phyloP scores from a whole-genome alignment of 2,113 vertebrate species.

The Vidua chalybeata region DNA sequence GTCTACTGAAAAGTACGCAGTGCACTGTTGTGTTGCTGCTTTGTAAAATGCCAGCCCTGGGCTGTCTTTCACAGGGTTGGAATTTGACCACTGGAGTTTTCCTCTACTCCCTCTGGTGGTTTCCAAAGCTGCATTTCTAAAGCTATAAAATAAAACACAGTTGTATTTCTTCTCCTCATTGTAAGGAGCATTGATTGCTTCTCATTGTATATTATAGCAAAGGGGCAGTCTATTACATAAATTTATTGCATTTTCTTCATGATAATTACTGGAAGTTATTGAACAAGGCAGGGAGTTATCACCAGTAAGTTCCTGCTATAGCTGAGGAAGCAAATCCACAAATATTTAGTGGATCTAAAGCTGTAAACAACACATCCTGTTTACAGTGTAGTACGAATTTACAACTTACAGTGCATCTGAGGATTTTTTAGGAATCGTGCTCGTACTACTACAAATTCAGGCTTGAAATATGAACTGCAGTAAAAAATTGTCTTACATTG shows the following conservation, averaged over 20 bases:
- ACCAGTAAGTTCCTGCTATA: slow-evolving; percentile 68
- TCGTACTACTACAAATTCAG: neutral
- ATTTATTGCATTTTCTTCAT: slow-evolving; percentile 80
- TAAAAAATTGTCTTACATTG: neutral
- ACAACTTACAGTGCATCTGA: slow-evolving; percentile 49
- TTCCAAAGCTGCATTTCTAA: slow-evolving; percentile 65
- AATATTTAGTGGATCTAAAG: slow-evolving; percentile 73
- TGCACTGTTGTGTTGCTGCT: slow-evolving; percentile 10
- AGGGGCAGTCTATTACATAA: slow-evolving; percentile 78
- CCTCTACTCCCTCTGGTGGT: slow-evolving; percentile 76
- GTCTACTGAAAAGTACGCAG: neutral
- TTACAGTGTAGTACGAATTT: slow-evolving; percentile 64
- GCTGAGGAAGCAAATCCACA: slow-evolving; percentile 79
- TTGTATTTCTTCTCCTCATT: slow-evolving; percentile 80
- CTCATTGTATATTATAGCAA: slow-evolving; percentile 81
- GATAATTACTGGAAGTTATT: slow-evolving; percentile 85
- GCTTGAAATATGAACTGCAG: slow-evolving; percentile 29
- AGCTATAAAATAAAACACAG: slow-evolving; percentile 71
- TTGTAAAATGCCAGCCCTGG: slow-evolving; percentile 52
- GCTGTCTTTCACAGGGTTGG: slow-evolving; percentile 41
- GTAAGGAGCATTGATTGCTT: slow-evolving; percentile 78
- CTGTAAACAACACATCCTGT: slow-evolving; percentile 76
- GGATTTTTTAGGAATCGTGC: slow-evolving; percentile 49
- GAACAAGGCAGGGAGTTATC: slow-evolving; percentile 80
- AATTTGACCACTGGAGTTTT: slow-evolving; percentile 68